Conservation (phyloP, 2,113 vertebrate species). For the Heliornis fulica region DNA sequence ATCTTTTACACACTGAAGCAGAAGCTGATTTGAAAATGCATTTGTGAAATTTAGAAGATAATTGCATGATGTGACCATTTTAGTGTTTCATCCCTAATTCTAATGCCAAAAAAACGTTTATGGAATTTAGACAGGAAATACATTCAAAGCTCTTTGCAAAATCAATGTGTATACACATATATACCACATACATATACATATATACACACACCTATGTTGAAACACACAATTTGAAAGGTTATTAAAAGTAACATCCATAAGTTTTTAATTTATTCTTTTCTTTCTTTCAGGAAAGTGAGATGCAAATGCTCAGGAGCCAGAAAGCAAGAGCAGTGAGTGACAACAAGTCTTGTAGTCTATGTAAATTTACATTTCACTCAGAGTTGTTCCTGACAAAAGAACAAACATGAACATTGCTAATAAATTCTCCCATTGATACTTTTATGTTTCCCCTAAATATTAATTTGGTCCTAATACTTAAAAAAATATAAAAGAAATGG, state of each 20-base stretch:
- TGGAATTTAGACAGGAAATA: neutral
- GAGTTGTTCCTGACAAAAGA: neutral
- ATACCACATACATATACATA: rapidly evolving
- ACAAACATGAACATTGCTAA: neutral
- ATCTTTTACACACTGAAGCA: neutral
- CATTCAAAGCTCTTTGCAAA: neutral
- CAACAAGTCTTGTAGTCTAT: neutral
- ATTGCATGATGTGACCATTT: neutral
- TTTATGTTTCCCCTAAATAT: neutral
- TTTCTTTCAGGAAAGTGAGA: neutral
- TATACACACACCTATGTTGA: neutral
- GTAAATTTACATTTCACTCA: neutral
- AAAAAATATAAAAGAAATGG: neutral
- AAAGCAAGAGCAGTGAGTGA: neutral
- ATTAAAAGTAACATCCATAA: neutral
- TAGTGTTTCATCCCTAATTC: neutral
- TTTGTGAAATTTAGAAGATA: neutral
- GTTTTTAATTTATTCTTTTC: neutral
- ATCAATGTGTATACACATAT: neutral
- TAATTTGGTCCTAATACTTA: neutral
- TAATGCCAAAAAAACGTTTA: neutral
- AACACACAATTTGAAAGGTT: neutral
- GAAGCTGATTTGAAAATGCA: neutral
- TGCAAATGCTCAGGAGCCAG: neutral
- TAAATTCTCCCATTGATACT: neutral